Evolutionary conservation across 2,113 vertebrate genomes (phyloP).

Genomic region (Sapayoa aenigma): DNA sequence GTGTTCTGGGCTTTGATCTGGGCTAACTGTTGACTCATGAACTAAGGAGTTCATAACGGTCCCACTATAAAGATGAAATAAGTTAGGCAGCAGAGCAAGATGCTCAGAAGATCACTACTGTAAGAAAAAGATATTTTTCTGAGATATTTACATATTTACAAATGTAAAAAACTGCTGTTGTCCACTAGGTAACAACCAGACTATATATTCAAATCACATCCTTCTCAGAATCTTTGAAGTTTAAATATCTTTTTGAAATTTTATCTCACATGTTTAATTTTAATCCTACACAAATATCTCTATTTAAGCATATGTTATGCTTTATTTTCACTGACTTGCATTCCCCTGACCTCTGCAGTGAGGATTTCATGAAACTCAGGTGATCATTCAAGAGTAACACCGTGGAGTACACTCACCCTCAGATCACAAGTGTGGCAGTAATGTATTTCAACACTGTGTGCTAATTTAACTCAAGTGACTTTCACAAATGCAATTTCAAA

Average conservation of each 20-base stretch:
- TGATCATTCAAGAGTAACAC: background rate
- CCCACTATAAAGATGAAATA: background rate
- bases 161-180: background rate
- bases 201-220: background rate
- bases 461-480: background rate
- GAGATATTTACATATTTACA: background rate
- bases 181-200: background rate
- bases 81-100: background rate
- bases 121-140: background rate
- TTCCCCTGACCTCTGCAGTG: background rate
- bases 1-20: background rate
- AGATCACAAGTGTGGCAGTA: background rate
- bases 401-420: background rate
- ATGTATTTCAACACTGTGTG: background rate
- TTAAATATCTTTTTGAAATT: background rate
- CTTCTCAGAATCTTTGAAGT: background rate
- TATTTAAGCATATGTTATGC: background rate
- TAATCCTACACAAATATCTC: background rate
- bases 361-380: background rate
- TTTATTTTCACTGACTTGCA: background rate
- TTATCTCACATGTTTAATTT: background rate
- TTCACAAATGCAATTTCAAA: background rate
- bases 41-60: background rate
- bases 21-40: background rate
- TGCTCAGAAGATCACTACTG: background rate